A percentile compares a stretch with the other conserved stretches of the same genome.
Conservation (phyloP, 2,113 vertebrate species). For the Edolisoma coerulescens region DNA sequence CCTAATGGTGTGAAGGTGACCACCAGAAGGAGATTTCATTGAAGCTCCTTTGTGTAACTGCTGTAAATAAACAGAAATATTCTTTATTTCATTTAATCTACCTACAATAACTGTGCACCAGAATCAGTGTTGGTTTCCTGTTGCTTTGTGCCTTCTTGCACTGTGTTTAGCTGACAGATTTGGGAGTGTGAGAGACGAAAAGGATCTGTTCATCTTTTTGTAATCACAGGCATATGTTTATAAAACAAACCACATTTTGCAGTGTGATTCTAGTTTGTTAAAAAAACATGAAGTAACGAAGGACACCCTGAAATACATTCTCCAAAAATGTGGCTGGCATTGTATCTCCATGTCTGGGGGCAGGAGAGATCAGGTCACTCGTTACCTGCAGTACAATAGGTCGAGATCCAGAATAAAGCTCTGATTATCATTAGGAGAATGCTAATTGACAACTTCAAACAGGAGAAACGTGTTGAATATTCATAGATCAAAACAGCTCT, state of each 20-base stretch:
- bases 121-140: background rate
- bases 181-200: background rate
- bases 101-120: background rate
- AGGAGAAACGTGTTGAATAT: background rate
- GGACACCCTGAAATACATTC: background rate
- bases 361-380: background rate
- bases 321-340: background rate
- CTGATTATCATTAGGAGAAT: background rate
- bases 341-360: background rate
- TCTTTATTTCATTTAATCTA: background rate
- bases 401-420: background rate
- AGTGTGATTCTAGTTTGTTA: background rate
- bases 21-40: background rate
- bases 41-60: background rate
- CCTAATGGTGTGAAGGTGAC: background rate
- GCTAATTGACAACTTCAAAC: conserved; percentile 5
- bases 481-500: background rate
- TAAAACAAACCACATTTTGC: background rate
- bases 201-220: background rate
- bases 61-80: background rate
- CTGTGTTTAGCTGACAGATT: background rate
- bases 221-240: background rate
- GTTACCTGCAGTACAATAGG: background rate
- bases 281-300: background rate
- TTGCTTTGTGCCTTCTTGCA: background rate